phyloP scores from a whole-genome alignment of 2,797 vertebrate genomes.

The Hoplostethus atlanticus region DNA sequence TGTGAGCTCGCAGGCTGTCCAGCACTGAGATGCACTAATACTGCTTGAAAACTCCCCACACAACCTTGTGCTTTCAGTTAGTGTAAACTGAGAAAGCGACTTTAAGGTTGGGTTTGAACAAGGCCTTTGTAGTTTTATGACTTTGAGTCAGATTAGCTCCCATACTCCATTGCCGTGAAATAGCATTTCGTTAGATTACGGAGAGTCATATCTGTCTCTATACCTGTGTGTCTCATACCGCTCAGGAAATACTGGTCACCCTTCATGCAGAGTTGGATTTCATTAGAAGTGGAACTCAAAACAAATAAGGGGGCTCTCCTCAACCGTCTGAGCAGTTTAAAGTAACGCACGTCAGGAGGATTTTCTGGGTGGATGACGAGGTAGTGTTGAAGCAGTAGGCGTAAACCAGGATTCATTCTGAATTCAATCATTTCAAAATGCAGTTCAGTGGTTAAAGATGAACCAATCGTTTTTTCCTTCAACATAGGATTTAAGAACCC shows the following conservation, averaged over 20 bases:
- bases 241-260: constrained; percentile 10
- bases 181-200: not conserved
- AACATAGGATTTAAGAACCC: no score
- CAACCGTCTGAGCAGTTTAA: not conserved
- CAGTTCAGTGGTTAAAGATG: not conserved
- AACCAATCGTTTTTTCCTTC: not conserved
- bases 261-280: constrained; percentile 23
- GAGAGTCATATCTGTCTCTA: constrained; percentile 1
- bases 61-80: constrained; percentile 1
- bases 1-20: constrained; percentile 10
- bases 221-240: not conserved
- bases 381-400: not conserved
- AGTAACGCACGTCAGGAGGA: not conserved
- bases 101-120: constrained; percentile 12
- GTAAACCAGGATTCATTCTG: not conserved
- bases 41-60: not conserved
- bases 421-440: not conserved
- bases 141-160: constrained; percentile 2
- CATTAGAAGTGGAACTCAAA: constrained; percentile 17
- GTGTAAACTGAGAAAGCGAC: constrained; percentile 16
- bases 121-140: constrained; percentile 4
- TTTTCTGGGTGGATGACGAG: not conserved
- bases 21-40: constrained; percentile 1
- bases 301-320: constrained; percentile 1
- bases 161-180: not conserved